Evolutionary conservation across 2,113 vertebrate species (phyloP).

Genomic region (Phainopepla nitens): DNA sequence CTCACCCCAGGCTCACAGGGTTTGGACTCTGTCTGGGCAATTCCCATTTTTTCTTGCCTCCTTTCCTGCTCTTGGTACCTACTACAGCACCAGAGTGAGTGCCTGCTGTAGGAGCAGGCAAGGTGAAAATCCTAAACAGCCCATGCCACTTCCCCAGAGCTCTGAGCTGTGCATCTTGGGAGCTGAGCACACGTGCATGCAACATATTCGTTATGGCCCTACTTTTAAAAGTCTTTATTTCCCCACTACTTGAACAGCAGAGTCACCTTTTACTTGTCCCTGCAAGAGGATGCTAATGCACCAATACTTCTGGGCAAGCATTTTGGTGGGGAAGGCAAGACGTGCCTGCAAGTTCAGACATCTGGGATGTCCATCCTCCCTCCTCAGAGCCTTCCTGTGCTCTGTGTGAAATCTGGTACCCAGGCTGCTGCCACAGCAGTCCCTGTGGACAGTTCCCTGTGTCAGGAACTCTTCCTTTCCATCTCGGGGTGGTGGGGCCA

Average conservation of each 20-base stretch:
- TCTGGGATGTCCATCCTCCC: not conserved
- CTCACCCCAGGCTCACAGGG: not conserved
- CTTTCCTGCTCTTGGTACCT: not conserved
- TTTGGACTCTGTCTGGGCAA: not conserved
- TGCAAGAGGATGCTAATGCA: not conserved
- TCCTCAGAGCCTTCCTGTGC: not conserved
- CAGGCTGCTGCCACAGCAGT: not conserved
- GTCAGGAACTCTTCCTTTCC: not conserved
- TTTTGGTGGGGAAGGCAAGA: not conserved
- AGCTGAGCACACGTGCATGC: not conserved
- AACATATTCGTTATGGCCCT: not conserved
- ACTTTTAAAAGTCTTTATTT: not conserved
- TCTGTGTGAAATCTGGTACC: not conserved
- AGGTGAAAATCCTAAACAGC: not conserved
- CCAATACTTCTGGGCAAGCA: not conserved
- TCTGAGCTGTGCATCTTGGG: not conserved
- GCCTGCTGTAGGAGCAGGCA: not conserved
- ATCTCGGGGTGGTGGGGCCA: rapidly evolving
- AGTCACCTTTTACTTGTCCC: not conserved
- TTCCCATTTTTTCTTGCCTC: not conserved
- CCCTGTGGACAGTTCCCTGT: not conserved
- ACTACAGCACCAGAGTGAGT: not conserved
- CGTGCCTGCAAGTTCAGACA: not conserved
- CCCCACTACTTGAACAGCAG: not conserved
- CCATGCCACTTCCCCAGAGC: not conserved